Evolutionary conservation across 1,140 invertebrate genomes (phyloP).

Genomic region (Drosophila ambigua): DNA sequence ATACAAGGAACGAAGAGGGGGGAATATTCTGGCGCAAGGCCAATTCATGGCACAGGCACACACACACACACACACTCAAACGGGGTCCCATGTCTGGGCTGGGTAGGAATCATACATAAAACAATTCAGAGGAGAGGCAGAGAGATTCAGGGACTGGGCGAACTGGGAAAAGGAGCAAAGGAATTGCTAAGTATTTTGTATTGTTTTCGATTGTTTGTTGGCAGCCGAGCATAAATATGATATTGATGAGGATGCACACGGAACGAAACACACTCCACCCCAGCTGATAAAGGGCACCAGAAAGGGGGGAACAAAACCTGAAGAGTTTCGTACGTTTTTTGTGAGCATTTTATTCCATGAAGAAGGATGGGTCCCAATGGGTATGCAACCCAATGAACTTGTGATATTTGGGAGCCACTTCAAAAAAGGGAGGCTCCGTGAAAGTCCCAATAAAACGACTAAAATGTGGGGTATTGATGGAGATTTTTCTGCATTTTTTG

Average conservation of each 20-base stretch:
- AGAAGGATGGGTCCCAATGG: too few relatives aligned
- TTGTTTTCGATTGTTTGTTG: conserved; percentile 80
- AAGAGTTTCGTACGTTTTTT: too few relatives aligned
- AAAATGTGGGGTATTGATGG: too few relatives aligned
- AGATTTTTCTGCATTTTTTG: too few relatives aligned
- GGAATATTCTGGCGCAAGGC: conserved; percentile 74
- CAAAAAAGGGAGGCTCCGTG: too few relatives aligned
- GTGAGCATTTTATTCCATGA: too few relatives aligned
- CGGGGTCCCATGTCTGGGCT: conserved; percentile 24
- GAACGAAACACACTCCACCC: not conserved
- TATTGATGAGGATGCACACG: conserved; percentile 71
- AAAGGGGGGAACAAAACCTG: too few relatives aligned
- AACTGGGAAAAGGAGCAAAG: conserved; percentile 40
- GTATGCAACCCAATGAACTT: too few relatives aligned
- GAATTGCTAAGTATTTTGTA: conserved; percentile 79
- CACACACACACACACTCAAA: conserved; percentile 9
- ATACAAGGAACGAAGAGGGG: conserved; percentile 47
- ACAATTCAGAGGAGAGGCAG: conserved; percentile 37
- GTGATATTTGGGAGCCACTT: too few relatives aligned
- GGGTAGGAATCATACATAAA: conserved; percentile 49
- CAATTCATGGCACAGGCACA: conserved; percentile 51
- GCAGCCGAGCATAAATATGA: conserved; percentile 77
- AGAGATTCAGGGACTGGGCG: conserved; percentile 1
- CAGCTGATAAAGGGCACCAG: too few relatives aligned
- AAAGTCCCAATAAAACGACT: too few relatives aligned